Percentiles rank a stretch among this genome's conserved stretches.
phyloP scores from a whole-genome alignment of 2,888 invertebrate species.

The Saturnia pavonia region DNA sequence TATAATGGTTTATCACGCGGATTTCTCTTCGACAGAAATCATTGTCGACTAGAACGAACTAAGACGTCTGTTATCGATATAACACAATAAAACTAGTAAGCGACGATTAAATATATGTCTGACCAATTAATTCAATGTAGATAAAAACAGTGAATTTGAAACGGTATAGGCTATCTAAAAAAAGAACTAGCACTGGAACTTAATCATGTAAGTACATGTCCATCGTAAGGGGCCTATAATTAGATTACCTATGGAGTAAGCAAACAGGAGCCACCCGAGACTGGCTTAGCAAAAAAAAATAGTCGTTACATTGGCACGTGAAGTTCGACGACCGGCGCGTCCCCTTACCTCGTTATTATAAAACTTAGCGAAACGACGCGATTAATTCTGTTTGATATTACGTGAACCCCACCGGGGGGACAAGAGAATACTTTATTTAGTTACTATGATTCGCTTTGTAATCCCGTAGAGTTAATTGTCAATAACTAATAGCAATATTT shows the following conservation, averaged over 20 bases:
- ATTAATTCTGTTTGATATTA: conserved; percentile 40
- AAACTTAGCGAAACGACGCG: conserved; percentile 59
- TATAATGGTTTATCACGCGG: background rate
- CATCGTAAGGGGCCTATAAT: conserved; percentile 66
- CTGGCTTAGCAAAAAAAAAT: conserved; percentile 71
- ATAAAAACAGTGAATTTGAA: conserved; percentile 33
- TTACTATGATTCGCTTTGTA: too few species aligned
- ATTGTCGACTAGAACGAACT: background rate
- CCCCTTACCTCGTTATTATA: conserved; percentile 58
- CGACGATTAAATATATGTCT: conserved; percentile 9
- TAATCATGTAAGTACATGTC: conserved; percentile 47
- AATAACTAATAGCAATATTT: too few species aligned
- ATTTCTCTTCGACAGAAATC: background rate
- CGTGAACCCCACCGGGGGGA: conserved; percentile 21
- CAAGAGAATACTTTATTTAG: conserved; percentile 19
- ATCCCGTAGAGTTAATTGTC: too few species aligned
- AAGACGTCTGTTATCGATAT: background rate
- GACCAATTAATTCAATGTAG: conserved; percentile 26
- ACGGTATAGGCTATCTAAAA: conserved; percentile 37
- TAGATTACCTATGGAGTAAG: conserved; percentile 70
- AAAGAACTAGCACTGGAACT: conserved; percentile 45
- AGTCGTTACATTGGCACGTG: conserved; percentile 56
- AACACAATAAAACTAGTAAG: conserved; percentile 1
- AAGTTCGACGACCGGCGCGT: conserved; percentile 66
- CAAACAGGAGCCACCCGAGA: conserved; percentile 55